Conservation (phyloP, 2,888 invertebrate genomes). For the Rhingia campestris region DNA sequence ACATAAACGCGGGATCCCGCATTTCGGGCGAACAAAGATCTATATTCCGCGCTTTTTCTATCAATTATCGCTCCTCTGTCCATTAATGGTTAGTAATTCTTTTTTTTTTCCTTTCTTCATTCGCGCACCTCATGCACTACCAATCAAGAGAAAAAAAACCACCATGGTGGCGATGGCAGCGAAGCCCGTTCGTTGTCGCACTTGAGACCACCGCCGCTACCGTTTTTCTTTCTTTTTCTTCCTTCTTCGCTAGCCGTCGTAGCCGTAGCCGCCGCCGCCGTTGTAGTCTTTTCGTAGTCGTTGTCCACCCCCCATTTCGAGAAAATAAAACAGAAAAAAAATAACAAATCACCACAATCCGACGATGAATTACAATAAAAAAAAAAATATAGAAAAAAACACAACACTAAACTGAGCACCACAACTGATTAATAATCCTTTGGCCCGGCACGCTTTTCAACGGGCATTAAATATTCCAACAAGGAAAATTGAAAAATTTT, state of each 20-base stretch:
- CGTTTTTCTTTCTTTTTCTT: slow-evolving; percentile 64
- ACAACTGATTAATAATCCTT: slow-evolving; percentile 52
- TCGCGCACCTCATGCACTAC: slow-evolving; percentile 61
- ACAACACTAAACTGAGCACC: slow-evolving; percentile 45
- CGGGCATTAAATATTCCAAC: slow-evolving; percentile 55
- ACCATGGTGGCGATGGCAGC: slow-evolving; percentile 65
- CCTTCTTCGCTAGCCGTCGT: slow-evolving; percentile 44
- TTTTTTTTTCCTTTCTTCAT: slow-evolving; percentile 33
- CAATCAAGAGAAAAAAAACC: slow-evolving; percentile 62
- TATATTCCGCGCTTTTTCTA: slow-evolving; percentile 69
- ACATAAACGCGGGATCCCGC: slow-evolving; percentile 29
- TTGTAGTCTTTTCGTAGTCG: slow-evolving; percentile 21
- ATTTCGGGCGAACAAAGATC: slow-evolving; percentile 53
- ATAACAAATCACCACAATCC: slow-evolving; percentile 48
- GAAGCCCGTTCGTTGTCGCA: slow-evolving; percentile 63
- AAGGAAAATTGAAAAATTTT: slow-evolving; percentile 53
- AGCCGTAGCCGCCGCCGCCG: slow-evolving; percentile 28
- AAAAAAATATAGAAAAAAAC: slow-evolving; percentile 49
- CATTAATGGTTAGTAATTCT: slow-evolving; percentile 42
- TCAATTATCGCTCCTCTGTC: slow-evolving; percentile 54
- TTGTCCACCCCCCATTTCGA: slow-evolving; percentile 68
- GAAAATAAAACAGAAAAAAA: slow-evolving; percentile 41
- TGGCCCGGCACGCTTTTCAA: slow-evolving; percentile 40
- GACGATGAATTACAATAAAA: slow-evolving; percentile 23
- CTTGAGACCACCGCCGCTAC: slow-evolving; percentile 62